Percentiles rank a stretch among this genome's conserved stretches.
These are phyloP conservation scores for Polyommatus iphigenia DNA, from an alignment of 2,888 invertebrate species.

Conservation along the genomic window DNA sequence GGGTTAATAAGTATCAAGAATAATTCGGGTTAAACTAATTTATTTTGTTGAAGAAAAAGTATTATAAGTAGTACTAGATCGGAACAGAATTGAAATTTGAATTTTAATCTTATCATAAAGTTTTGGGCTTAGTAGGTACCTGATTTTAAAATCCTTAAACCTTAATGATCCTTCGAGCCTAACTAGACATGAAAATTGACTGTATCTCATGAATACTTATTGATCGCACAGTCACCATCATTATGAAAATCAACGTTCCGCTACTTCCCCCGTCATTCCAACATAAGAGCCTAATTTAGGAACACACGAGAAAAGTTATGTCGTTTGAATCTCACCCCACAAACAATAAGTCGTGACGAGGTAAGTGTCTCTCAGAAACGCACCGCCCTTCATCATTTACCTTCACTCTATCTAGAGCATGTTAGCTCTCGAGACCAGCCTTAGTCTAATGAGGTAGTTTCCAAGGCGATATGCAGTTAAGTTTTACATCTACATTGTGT, in stretches of 20 bases:
- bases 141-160: no score
- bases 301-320: background rate
- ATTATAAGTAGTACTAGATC: no score
- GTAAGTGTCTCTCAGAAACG: constrained; percentile 8
- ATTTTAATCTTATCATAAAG: no score
- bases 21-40: background rate
- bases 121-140: no score
- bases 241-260: background rate
- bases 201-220: background rate
- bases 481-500: background rate
- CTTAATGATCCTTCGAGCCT: background rate
- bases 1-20: background rate
- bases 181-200: background rate
- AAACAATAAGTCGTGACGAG: constrained; percentile 17
- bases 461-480: background rate
- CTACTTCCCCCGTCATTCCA: background rate
- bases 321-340: background rate
- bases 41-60: no score
- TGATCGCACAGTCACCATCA: background rate
- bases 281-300: constrained; percentile 19
- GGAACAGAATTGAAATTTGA: no score
- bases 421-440: background rate
- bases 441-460: constrained; percentile 6
- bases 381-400: constrained; percentile 16
- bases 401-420: constrained; percentile 17